Conservation (phyloP, 2,113 vertebrate species). For the Scytalopus superciliaris region DNA sequence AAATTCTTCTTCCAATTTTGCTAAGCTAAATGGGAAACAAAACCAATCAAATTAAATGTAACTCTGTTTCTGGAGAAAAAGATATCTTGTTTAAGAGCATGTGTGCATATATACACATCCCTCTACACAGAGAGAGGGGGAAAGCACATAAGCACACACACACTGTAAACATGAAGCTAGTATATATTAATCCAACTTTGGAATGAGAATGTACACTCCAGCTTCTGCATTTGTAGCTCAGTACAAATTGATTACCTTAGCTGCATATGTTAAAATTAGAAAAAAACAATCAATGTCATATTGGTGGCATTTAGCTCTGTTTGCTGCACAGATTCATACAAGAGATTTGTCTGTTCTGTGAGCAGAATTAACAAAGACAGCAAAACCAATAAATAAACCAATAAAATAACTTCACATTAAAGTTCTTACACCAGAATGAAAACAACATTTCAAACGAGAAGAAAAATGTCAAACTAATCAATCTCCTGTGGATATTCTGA, state of each 20-base stretch:
- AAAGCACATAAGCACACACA: background rate
- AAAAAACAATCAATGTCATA: background rate
- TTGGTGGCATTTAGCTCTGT: background rate
- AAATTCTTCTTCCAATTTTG: conserved; percentile 98
- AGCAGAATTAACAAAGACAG: background rate
- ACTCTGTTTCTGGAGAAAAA: background rate
- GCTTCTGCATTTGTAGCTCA: background rate
- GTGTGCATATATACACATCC: background rate
- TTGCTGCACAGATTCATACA: background rate
- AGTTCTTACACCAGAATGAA: background rate
- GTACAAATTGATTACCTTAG: background rate
- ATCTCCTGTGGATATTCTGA: background rate
- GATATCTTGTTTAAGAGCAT: background rate
- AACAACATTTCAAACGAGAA: background rate
- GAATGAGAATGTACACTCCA: background rate
- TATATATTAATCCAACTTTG: background rate
- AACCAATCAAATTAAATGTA: conserved; percentile 50
- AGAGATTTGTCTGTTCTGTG: background rate
- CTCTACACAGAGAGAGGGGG: background rate
- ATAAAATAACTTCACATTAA: background rate
- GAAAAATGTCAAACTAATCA: background rate
- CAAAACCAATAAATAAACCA: background rate
- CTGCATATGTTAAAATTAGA: background rate
- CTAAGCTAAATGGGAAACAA: conserved; percentile 78
- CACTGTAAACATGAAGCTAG: background rate